Base-by-base conservation (phyloP, 2,888 invertebrate genomes). In the Clivina fossor region DNA sequence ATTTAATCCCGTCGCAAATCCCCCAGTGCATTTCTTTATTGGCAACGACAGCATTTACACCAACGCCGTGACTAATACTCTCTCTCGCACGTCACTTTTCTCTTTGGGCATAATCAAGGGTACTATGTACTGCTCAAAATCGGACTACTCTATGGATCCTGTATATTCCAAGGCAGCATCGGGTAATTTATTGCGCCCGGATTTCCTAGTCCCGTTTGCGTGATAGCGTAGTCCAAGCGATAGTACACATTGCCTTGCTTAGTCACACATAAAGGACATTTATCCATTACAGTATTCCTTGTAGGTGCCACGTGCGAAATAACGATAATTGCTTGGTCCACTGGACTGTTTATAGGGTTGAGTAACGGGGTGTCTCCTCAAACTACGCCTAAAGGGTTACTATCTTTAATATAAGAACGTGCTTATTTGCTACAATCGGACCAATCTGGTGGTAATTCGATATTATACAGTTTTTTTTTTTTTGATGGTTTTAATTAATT, bases 101-200 rank as follows among this genome's bases (percentile, higher is more conserved):
- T 15, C 35, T 26, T 15, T 22, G 5, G 19, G 38, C 38, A 49
- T 49, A 49, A 49, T 49, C 49, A 49, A 49, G 15, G 22, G n/a
- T 26, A 24, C 53, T 28, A 24, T 24, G 18, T 9, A 53, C 32
- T 35, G 35, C n/a, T n/a, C n/a, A 32, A 20, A 18, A 30, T 19
- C 11, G 8, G 13, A 2, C 35, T 24, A 19, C 47, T 47, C 47
- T 19, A 30, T 33, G 35, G 18, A 11, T 30, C 30, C 33, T 46
- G 53, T 43, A 16, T 50, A 50, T 41, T 51, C 53, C 41, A 50
- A 50, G 50, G 22, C 54, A n/a, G n/a, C n/a, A 37, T 46, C 64
- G 66, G 64, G 67, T 70, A 69, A 71, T 71, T 70, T 71, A 71
- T 71, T 66, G 64, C n/a, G 37, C 65, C 67, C 68, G 69, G 69